A percentile compares a stretch with the other conserved stretches of the same genome.
phyloP scores from a whole-genome alignment of 2,888 invertebrate species.

The Acleris holmiana region DNA sequence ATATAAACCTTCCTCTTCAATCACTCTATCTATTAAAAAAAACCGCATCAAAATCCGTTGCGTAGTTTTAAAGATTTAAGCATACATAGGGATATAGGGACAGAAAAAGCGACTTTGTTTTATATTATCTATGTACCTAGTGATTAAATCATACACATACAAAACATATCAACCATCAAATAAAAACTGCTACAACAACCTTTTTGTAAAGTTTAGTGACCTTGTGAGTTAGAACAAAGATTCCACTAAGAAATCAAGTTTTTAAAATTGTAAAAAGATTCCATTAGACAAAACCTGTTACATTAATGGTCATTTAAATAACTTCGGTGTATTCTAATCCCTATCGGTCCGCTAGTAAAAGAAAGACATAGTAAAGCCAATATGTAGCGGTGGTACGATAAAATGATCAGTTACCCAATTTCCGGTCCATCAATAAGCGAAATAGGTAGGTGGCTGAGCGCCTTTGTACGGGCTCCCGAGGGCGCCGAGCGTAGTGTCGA shows the following conservation, averaged over 20 bases:
- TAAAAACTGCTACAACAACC: too few species aligned
- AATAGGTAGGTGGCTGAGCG: constrained; percentile 21
- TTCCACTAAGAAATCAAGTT: constrained; percentile 6
- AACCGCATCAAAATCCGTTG: too few species aligned
- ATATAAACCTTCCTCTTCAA: too few species aligned
- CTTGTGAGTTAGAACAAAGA: background rate
- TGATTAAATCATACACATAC: too few species aligned
- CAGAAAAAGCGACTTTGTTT: too few species aligned
- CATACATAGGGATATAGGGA: too few species aligned
- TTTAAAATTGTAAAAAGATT: constrained; percentile 8
- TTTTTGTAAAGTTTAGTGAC: too few species aligned
- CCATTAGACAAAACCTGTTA: constrained; percentile 22
- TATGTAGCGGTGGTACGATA: constrained; percentile 21
- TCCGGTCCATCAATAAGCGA: constrained; percentile 34
- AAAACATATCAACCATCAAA: too few species aligned
- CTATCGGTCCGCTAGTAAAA: background rate
- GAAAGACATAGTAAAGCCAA: constrained; percentile 19
- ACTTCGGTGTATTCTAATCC: constrained; percentile 1
- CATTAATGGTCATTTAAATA: constrained; percentile 31
- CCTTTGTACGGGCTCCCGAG: constrained; percentile 29
- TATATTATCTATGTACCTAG: too few species aligned
- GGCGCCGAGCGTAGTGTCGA: too few species aligned
- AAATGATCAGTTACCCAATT: constrained; percentile 33
- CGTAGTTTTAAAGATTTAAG: too few species aligned
- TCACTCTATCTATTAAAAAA: too few species aligned